phyloP scores from a whole-genome alignment of 64 coral and sea anemone species.

The Trachythela sp. region DNA sequence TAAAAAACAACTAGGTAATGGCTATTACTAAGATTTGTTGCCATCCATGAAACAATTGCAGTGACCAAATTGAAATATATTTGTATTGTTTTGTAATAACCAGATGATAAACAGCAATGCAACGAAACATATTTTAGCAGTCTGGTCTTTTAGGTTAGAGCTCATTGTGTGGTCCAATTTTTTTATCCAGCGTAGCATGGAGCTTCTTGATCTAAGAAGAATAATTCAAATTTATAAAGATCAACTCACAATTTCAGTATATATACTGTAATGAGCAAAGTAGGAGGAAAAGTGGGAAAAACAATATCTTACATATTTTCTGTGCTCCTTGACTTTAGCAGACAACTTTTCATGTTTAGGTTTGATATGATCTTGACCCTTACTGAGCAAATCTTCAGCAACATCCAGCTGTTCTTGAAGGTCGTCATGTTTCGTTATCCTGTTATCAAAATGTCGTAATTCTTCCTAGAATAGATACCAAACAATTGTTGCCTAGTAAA shows the following conservation, averaged over 20 bases:
- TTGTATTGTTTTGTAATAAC: too few species aligned
- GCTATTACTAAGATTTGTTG: too few species aligned
- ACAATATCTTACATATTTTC: conserved; percentile 12
- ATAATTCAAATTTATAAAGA: background rate
- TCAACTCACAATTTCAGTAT: too few species aligned
- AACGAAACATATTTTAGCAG: too few species aligned
- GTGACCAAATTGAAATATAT: too few species aligned
- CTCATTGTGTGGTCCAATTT: background rate
- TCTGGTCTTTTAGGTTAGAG: too few species aligned
- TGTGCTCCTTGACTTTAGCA: background rate
- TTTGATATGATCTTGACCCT: background rate
- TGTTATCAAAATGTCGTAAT: conserved; percentile 3
- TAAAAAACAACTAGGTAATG: too few species aligned
- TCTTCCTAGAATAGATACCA: background rate
- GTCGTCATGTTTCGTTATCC: background rate
- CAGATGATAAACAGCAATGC: too few species aligned
- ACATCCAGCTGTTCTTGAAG: conserved; percentile 11
- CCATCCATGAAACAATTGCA: too few species aligned
- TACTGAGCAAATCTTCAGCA: background rate
- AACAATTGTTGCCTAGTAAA: too few species aligned
- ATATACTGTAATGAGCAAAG: too few species aligned
- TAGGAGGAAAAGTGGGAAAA: too few species aligned
- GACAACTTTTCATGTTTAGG: background rate
- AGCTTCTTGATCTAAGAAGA: background rate
- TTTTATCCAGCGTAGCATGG: background rate